Percentiles rank a stretch among this genome's conserved stretches.
Evolutionary conservation across 2,797 vertebrate species (phyloP).

Genomic region (Cryptoprocta ferox): DNA sequence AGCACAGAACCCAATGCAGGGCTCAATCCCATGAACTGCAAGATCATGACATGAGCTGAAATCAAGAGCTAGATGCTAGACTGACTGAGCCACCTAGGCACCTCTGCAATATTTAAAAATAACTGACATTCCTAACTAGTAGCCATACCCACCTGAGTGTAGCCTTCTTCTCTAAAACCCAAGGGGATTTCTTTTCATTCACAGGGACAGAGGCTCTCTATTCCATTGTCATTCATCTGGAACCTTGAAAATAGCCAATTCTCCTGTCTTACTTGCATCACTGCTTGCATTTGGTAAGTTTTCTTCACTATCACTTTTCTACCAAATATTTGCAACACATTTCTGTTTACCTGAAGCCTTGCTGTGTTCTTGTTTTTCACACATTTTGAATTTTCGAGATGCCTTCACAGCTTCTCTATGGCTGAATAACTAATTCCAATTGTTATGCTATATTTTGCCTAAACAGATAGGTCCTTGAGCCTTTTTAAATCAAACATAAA

Average conservation of each 20-base stretch:
- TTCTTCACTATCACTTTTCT: not conserved
- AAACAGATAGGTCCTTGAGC: not conserved
- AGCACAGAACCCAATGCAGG: too few relatives aligned
- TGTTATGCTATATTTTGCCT: not conserved
- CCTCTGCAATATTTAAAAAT: not conserved
- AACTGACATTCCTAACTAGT: not conserved
- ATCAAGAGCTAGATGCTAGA: too few relatives aligned
- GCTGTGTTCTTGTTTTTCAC: constrained; percentile 16
- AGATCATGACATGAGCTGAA: too few relatives aligned
- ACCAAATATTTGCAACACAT: constrained; percentile 13
- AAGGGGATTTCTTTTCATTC: not conserved
- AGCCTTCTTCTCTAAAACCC: not conserved
- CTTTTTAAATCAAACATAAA: constrained; percentile 51
- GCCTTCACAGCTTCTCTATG: not conserved
- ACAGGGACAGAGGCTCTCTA: not conserved
- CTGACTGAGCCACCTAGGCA: too few relatives aligned
- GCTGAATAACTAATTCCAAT: constrained; percentile 33
- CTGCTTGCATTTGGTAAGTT: not conserved
- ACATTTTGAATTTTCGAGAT: constrained; percentile 17
- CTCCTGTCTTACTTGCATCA: not conserved
- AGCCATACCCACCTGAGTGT: not conserved
- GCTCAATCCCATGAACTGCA: too few relatives aligned
- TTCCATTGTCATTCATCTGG: not conserved
- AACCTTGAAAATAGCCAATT: not conserved
- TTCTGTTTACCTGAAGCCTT: not conserved